Evolutionary conservation across 2,888 invertebrate species (phyloP), one percentile per base, ranked within the genome.

Genomic region (Melanophora roralis): DNA sequence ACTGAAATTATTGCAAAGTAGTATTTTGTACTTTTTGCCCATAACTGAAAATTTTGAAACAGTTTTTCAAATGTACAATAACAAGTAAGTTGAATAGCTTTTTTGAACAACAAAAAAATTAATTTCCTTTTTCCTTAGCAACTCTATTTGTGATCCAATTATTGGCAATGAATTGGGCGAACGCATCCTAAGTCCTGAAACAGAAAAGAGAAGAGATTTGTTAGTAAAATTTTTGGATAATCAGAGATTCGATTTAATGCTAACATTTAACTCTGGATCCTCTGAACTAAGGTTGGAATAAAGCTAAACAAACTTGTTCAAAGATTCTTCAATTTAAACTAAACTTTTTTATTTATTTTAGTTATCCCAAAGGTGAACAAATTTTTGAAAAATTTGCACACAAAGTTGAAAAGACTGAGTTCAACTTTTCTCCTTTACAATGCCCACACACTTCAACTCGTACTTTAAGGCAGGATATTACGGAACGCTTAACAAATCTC

Each of bases 21-120:
- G 94, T 0, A 95, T 96, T 4, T 88, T 98, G 40, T 95, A 97
- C 88, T 92, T 98, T 83, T 92, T 97, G 83, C 97, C 97, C 0
- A 91, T 85, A 16, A 87, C 88, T 8, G 85, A 87, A 4, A 86
- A 86, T 49, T 90, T 88, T 43, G 82, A 85, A 1, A 36, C 76
- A 9, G 84, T 89, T 62, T 85, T 86, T 3, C 51, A 82, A 9
- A 86, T 87, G 82, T 90, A 85, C 78, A 83, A 84, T 11, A 73
- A 74, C 71, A 89, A 90, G 89, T 89, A 57, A 85, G 88, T 84
- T 51, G 9, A 32, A 36, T 1, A 27, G 12, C 6, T 27, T 3
- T 27, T 27, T 27, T 27, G 3, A 3, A 5, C 27, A 3, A 27
- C 6, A 27, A 6, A 27, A 27, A 27, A 6, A 5, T 14, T 19